Base-by-base conservation (phyloP, 2,888 invertebrate species). In the Noctuana brunneofusca region DNA sequence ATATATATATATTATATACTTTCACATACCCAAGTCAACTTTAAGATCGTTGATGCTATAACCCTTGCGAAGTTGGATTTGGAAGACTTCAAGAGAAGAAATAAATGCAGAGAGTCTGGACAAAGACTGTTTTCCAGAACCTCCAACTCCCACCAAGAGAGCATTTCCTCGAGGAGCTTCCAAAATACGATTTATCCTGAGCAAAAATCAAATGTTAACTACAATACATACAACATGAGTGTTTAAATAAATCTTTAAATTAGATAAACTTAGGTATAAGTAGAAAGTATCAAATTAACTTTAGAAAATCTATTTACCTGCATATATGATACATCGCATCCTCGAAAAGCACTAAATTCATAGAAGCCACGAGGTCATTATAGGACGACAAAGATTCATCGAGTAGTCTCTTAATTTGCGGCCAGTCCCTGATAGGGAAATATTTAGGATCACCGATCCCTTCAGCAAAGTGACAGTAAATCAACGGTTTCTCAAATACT, bases 261-360 rank as follows among this genome's bases (percentile, higher is more conserved):
- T 14, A 12, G n/a, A n/a, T n/a, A n/a, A n/a, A n/a, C n/a, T n/a
- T n/a, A n/a, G n/a, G n/a, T n/a, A n/a, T 4, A 38, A 32, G 4
- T 14, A 14, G 14, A 14, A 38, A 38, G 5, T 5, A 38, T 38
- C 3, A 14, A n/a, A 5, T 14, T 38, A 38, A 18, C 14, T n/a
- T n/a, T n/a, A n/a, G n/a, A n/a, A 18, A 18, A 2, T 18, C 3
- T 11, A 43, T 2, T 0, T 20, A 94, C 93, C 96, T 94, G 85
- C 97, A 97, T 56, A 98, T 95, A 80, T 98, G 98, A 68, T 95
- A 94, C 96, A 98, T 97, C 12, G 98, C 98, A 81, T 98, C 98
- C 78, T 98, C 98, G 77, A 98, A 98, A 8, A 98, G 93, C 2
- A 98, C 98, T 64, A 98, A 89, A 85, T 98, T 97, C 97, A 98